Percentiles rank a stretch among this genome's conserved stretches.
phyloP scores from a whole-genome alignment of 2,113 vertebrate species.

The Varanus komodoensis region DNA sequence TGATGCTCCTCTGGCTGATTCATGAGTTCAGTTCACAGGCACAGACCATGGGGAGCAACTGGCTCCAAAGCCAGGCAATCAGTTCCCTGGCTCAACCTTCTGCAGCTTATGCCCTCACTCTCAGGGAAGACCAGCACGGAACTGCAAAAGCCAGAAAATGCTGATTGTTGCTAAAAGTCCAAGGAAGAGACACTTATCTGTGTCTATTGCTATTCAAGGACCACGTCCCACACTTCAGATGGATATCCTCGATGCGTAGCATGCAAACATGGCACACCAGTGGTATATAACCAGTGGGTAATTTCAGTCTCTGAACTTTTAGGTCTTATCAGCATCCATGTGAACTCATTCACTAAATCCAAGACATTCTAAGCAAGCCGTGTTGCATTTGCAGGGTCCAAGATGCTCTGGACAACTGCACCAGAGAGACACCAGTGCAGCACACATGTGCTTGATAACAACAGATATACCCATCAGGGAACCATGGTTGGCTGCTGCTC shows the following conservation, averaged over 20 bases:
- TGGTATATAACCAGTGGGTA: too few relatives aligned
- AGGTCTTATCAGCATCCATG: too few relatives aligned
- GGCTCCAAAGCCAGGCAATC: conserved; percentile 22
- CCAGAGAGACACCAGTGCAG: neutral
- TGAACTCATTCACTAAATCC: neutral
- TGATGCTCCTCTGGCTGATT: conserved; percentile 23
- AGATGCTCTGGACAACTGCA: neutral
- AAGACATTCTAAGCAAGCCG: neutral
- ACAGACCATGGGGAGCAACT: neutral
- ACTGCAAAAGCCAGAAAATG: neutral
- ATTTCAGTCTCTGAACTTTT: neutral
- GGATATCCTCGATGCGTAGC: too few relatives aligned
- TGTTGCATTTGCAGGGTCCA: neutral
- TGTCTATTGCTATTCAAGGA: neutral
- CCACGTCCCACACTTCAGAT: too few relatives aligned
- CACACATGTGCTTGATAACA: neutral
- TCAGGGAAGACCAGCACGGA: neutral
- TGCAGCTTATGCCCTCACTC: neutral
- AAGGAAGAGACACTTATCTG: neutral
- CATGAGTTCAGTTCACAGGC: neutral
- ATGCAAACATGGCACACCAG: neutral
- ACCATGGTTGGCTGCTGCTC: neutral
- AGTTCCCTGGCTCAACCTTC: conserved; percentile 9
- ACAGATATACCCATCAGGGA: neutral
- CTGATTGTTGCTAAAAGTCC: neutral